Percentiles rank a stretch among this genome's conserved stretches.
Evolutionary conservation across 1,140 invertebrate genomes (phyloP).

Genomic region (Helicoverpa armigera): DNA sequence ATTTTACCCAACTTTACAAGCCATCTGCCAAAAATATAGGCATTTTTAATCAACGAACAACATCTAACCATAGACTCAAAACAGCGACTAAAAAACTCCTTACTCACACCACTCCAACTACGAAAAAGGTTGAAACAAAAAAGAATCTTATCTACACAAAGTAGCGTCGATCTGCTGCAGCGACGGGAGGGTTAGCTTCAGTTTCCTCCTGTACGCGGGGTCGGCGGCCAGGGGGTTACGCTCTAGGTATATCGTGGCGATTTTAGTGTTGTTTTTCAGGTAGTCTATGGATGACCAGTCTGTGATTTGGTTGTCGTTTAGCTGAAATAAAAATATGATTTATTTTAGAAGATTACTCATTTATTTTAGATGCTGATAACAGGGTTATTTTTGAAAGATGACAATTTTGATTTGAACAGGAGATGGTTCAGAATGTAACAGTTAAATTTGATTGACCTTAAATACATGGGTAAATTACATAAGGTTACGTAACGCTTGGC

Average conservation of each 20-base stretch:
- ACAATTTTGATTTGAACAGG: no score
- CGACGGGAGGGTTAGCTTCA: conserved; percentile 95
- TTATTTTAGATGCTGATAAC: not conserved
- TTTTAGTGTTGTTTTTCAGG: conserved; percentile 91
- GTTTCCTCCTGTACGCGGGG: conserved; percentile 95
- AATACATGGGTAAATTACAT: no score
- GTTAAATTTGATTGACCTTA: no score
- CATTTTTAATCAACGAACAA: not conserved
- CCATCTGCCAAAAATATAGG: no score
- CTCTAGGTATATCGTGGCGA: conserved; percentile 97
- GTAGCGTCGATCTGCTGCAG: conserved; percentile 98
- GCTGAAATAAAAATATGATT: conserved; percentile 87
- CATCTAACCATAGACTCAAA: not conserved
- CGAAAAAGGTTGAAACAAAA: conserved; percentile 41
- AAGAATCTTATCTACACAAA: conserved; percentile 89
- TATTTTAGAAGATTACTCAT: not conserved
- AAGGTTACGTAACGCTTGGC: no score
- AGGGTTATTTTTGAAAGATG: no score
- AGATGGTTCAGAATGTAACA: no score
- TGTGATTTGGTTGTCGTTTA: conserved; percentile 96
- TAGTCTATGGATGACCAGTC: conserved; percentile 95
- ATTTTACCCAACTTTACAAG: no score
- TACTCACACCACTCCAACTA: conserved; percentile 26
- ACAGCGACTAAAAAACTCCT: not conserved
- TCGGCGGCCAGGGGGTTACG: conserved; percentile 96